Base-by-base conservation (phyloP, 2,888 invertebrate species). In the Agonopterix alstromeriana region DNA sequence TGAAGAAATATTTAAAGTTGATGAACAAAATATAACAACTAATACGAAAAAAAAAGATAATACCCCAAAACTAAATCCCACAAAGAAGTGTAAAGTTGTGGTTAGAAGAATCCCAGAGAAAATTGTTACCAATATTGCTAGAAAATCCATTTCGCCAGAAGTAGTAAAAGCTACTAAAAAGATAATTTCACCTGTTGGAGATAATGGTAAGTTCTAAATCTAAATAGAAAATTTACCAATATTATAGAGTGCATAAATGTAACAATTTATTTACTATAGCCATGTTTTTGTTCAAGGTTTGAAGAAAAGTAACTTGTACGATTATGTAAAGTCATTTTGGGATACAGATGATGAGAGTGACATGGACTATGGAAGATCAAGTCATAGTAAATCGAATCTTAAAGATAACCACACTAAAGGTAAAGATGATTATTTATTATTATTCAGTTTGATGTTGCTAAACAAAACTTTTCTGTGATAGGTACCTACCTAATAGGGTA, bases 331-430 rank as follows among this genome's bases (percentile, higher is more conserved):
- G 58, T 64, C 69, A 9, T 84, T 82, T 62, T 83, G 82, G 85
- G 79, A 81, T 43, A 79, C 76, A 14, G 85, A 85, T 57, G 65
- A 63, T 45, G 85, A 85, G 58, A 84, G 77, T 71, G 84, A 84
- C 53, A 57, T 60, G 3, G 83, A 27, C 5, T 5, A 27, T 27
- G 27, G 27, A 27, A 7, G 3, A 27, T 27, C 27, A 27, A 7
- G 27, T 27, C 27, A 27, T 27, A 27, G 2, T 5, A 27, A 27
- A 27, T 5, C 27, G 27, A 27, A 27, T 27, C 27, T 0, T 7
- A 27, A 5, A 2, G 5, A 27, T 1, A 5, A 27, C 27, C 27
- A 27, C 7, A 3, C 27, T 27, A 27, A 27, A 27, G 27, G 27
- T 27, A 27, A 27, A 5, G 27, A 2, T 5, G 27, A 27, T 27